These are phyloP conservation scores for Nipponacmea schrenckii DNA, from an alignment of 2,888 invertebrate species.

Conservation along the genomic window DNA sequence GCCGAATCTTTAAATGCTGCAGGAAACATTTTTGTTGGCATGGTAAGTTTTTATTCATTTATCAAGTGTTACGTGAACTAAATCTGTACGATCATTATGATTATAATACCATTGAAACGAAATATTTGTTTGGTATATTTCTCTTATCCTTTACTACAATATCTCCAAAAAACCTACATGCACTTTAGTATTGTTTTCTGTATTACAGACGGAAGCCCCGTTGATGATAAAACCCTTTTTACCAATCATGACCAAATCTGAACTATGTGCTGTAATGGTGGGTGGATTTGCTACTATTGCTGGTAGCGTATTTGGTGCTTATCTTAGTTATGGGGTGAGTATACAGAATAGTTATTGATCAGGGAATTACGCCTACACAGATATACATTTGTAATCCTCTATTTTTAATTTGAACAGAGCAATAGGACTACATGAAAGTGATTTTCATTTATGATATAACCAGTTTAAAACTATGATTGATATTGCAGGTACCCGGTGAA, in stretches of 20 bases:
- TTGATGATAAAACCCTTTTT: constrained; percentile 89
- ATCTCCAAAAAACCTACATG: too few species aligned
- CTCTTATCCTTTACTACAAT: neutral
- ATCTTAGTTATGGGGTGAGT: constrained; percentile 85
- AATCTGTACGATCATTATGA: neutral
- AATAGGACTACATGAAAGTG: neutral
- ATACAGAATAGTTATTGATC: neutral
- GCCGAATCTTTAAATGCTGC: constrained; percentile 91
- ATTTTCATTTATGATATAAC: too few species aligned
- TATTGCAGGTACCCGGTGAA: constrained; percentile 30
- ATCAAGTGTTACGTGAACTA: too few species aligned
- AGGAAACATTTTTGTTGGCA: constrained; percentile 94
- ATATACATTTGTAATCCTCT: neutral
- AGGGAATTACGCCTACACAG: too few species aligned
- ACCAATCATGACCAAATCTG: constrained; percentile 83
- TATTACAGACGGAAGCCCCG: constrained; percentile 84
- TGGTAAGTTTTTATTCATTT: constrained; percentile 61
- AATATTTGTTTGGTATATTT: constrained; percentile 70
- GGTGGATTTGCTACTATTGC: constrained; percentile 96
- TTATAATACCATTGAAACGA: neutral
- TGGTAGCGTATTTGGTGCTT: constrained; percentile 86
- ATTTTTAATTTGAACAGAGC: too few species aligned
- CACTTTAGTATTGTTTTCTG: neutral
- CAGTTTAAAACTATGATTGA: too few species aligned
- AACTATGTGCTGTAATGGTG: constrained; percentile 91